Base-by-base conservation (phyloP, 2,113 vertebrate genomes). In the Atherinomorus stipes region DNA sequence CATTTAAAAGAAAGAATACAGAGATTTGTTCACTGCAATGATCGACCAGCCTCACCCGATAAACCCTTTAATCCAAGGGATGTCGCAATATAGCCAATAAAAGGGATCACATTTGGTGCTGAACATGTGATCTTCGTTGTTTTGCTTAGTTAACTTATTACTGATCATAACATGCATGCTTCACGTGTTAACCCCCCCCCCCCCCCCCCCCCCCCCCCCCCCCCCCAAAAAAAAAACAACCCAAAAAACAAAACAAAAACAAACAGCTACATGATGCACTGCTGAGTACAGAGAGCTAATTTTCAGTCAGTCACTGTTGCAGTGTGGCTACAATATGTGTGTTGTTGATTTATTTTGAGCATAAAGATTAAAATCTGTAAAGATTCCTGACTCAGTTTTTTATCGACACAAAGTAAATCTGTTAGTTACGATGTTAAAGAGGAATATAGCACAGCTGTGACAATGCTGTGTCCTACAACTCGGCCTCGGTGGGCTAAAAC, bases 401-500 rank as follows among this genome's bases (percentile, higher is more conserved):
- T 13, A 47, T 74, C 59, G 37, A 54, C 76, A 65, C 71, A 50
- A 73, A 62, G 42, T 59, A 2, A 73, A 64, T 5, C 50, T 75
- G 62, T 82, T 9, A 18, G 60, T 78, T 68, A 82, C 74, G 74
- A 76, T 70, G 44, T 49, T 44, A 54, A 56, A 42, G 23, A 11
- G n/a, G 53, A 80, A 34, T 8, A 34, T 34, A 21, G 45, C 67
- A 79, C 65, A 85, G 76, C 81, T 84, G 76, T 71, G 57, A 84
- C 73, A 71, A 31, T 52, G 38, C 63, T 54, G 25, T 67, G 52
- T 78, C 61, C 58, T 71, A 11, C 63, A 65, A 64, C 77, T 80
- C 81, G 65, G 65, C 66, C 62, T 81, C 45, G 52, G 19, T 47
- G 65, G 69, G 25, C 72, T 74, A 73, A 89, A 89, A 66, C 70